phyloP scores from a whole-genome alignment of 2,888 invertebrate genomes.

The Eupithecia vulgata region DNA sequence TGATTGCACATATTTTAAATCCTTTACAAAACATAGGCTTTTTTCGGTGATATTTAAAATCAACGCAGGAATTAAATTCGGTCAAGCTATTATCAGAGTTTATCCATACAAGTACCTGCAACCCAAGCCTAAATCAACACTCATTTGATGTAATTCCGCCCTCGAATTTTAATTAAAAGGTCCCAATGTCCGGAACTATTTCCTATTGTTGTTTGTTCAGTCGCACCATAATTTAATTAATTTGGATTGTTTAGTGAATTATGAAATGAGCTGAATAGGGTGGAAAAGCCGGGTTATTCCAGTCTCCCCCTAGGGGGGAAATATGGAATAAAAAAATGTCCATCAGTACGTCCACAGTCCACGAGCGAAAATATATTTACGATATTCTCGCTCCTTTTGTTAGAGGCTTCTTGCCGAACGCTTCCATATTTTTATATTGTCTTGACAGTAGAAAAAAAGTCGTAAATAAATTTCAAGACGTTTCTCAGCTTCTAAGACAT shows the following conservation, averaged over 20 bases:
- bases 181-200: background rate
- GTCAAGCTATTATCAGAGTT: background rate
- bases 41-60: background rate
- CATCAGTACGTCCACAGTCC: background rate
- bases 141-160: slow-evolving; percentile 10
- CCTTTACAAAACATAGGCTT: background rate
- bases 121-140: slow-evolving; percentile 8
- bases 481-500: background rate
- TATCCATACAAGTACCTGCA: slow-evolving; percentile 2
- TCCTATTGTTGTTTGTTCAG: background rate
- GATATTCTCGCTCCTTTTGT: background rate
- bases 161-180: slow-evolving; percentile 14
- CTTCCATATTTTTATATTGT: background rate
- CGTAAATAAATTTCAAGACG: background rate
- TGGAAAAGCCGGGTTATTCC: background rate
- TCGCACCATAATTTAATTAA: background rate
- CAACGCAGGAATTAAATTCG: background rate
- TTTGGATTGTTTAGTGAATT: background rate
- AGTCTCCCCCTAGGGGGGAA: too few relatives aligned
- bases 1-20: background rate
- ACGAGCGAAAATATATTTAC: background rate
- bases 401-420: background rate
- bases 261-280: background rate
- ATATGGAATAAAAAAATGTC: too few relatives aligned
- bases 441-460: background rate